Evolutionary conservation across 2,888 invertebrate genomes (phyloP).

Genomic region (Gastracanthus pulcherrimus): DNA sequence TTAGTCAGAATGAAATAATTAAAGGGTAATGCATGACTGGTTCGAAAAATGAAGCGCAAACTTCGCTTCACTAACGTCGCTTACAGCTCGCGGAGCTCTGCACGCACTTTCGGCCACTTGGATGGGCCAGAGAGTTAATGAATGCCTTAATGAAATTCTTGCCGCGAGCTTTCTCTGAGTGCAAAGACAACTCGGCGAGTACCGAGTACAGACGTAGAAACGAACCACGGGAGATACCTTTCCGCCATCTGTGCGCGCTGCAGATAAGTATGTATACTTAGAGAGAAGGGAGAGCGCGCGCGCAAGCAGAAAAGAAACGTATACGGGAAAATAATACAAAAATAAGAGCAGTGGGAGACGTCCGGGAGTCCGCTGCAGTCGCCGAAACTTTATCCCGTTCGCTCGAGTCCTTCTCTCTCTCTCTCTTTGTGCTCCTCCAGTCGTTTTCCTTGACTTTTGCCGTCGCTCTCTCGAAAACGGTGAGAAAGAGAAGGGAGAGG

Average conservation of each 20-base stretch:
- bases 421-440: not conserved
- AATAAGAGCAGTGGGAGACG: not conserved
- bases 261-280: slow-evolving; percentile 39
- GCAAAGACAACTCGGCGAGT: slow-evolving; percentile 45
- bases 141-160: slow-evolving; percentile 49
- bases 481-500: not conserved
- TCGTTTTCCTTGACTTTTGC: not conserved
- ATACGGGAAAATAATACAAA: slow-evolving; percentile 16
- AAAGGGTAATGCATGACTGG: not conserved
- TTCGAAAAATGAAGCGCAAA: not conserved
- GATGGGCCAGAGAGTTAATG: slow-evolving; percentile 17
- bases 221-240: not conserved
- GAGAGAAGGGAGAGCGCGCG: not conserved
- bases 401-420: not conserved
- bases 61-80: not conserved
- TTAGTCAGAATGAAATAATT: not conserved
- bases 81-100: no score
- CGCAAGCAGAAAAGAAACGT: not conserved
- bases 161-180: slow-evolving; percentile 36
- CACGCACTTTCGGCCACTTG: not conserved
- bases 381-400: slow-evolving; percentile 12
- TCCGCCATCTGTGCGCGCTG: no score
- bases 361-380: no score
- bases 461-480: not conserved
- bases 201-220: slow-evolving; percentile 45